Evolutionary conservation across 2,797 vertebrate species (phyloP), one percentile per base, ranked within the genome.

Genomic region (Ciconia nigra): DNA sequence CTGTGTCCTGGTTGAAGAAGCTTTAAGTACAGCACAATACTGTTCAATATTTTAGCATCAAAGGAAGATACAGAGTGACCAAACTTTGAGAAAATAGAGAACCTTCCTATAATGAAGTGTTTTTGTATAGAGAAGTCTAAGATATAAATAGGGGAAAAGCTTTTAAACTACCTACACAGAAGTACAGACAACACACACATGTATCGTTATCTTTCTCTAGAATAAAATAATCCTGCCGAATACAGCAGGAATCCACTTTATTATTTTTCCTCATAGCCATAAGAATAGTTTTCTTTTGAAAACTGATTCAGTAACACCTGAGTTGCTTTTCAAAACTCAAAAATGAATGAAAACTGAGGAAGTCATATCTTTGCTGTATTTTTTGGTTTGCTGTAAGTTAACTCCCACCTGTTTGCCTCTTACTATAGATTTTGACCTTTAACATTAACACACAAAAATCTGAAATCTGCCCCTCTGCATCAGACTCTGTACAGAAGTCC

Each of bases 401-500:
- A 39, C 8, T 83, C 69, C 77, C 73, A 81, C 83, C 87, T 95
- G 76, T 91, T 89, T 76, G 42, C 57, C 25, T 79, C 54, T 83
- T 57, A 26, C 46, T 29, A 77, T 44, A 35, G 37, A 58, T 82
- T 95, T 78, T 95, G 88, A 91, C 86, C 86, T 97, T 94, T 91
- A 90, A 87, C 77, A 93, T 44, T 61, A 67, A 65, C 69, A 67
- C 71, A 71, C 18, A 65, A 85, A 70, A 89, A 58, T 55, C 69
- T 81, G 67, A 94, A 94, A 65, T 77, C 71, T 69, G 51, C 62
- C 54, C 13, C 37, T n/a, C 67, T 78, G 19, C 62, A 72, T 70
- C n/a, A 62, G 83, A 14, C 52, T 93, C 55, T 55, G 20, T 95
- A 89, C 42, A 88, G 74, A 86, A 97, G 93, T 94, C 84, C 86